Base-by-base conservation (phyloP, 2,797 vertebrate genomes). In the Echiichthys vipera region DNA sequence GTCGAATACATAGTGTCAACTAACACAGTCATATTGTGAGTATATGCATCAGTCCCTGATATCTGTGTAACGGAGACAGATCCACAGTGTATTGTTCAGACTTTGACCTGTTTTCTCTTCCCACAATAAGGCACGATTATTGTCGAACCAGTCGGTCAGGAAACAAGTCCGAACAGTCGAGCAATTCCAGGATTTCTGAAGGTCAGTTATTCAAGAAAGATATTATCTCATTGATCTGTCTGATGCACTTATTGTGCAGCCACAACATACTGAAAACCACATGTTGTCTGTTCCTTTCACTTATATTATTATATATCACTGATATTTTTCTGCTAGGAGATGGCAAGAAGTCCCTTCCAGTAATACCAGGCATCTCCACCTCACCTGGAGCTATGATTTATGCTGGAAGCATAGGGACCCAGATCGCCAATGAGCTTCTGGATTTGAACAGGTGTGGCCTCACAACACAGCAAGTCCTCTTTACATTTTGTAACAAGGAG, bases 1-100 rank as follows among this genome's bases (percentile, higher is more conserved):
- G 95, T 98, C 87, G 97, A 99, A 88, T 99, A 98, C 88, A 98
- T 99, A 59, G 97, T 99, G 66, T 99, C 97, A 82, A 95, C 96
- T 71, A 98, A 98, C 89, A 98, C 96, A n/a, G 95, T 99, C 63
- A 94, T 97, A 92, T 94, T 94, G 98, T 99, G 93, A 99, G 97
- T 97, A 94, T 58, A 47, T 45, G 18, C 32, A 74, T 76, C 2
- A 2, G 18, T 63, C 7, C 7, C 11, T 71, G 14, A 42, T 53
- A 17, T 29, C 2, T 68, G 34, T 51, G 12, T 18, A 61, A 14
- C 12, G 22, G 7, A 27, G 2, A 14, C 29, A 11, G 7, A 56
- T 45, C 1, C 7, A n/a, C 53, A 45, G 59, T 53, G 3, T 30
- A 40, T 46, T 65, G 13, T 43, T 57, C 3, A 7, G 1, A 36